Conservation (phyloP, 2,113 vertebrate genomes). For the Gadus macrocephalus region DNA sequence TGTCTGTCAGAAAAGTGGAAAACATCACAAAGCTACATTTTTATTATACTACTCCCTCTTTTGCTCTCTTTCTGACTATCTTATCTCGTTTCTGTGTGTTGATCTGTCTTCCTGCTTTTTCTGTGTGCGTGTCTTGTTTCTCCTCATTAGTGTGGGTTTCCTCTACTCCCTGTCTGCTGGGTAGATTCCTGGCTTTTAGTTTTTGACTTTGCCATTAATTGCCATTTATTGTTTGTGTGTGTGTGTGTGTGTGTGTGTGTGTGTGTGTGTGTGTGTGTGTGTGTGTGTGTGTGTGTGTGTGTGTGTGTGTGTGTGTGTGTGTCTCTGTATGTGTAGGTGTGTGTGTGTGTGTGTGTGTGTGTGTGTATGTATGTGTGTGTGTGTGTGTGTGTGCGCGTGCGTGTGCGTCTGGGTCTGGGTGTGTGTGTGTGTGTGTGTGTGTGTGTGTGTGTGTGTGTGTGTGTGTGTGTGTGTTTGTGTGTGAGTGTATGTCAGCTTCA, state of each 20-base stretch:
- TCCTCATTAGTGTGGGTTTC: not conserved
- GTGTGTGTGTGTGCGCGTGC: not conserved
- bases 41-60: no score
- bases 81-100: no score
- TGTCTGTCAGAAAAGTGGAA: no score
- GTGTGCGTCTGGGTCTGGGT: not conserved
- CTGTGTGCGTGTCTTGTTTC: constrained; percentile 4
- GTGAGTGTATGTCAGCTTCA: no score
- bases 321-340: not conserved
- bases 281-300: not conserved
- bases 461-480: not conserved
- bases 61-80: no score
- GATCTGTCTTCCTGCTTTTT: not conserved
- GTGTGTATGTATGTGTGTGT: not conserved
- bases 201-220: not conserved
- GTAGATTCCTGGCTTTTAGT: no score
- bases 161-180: not conserved
- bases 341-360: not conserved
- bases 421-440: not conserved
- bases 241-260: not conserved
- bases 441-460: not conserved
- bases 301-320: not conserved
- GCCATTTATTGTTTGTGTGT: not conserved
- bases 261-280: not conserved
- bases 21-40: no score